Conservation (phyloP, 2,113 vertebrate genomes). For the Tachysurus vachellii region DNA sequence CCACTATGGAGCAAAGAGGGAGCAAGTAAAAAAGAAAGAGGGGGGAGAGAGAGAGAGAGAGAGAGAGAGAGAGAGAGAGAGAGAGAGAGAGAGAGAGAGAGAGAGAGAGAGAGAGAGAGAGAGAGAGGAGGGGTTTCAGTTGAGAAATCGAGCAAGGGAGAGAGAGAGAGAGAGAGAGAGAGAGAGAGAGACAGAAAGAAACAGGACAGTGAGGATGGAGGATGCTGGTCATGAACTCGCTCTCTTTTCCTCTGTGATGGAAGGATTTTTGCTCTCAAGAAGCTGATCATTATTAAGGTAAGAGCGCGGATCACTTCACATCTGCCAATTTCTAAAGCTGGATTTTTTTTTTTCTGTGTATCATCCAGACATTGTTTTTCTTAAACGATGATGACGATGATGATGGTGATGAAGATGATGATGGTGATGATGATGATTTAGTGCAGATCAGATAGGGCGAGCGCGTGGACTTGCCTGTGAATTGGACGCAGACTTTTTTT, state of each 20-base stretch:
- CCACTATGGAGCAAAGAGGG: conserved; percentile 48
- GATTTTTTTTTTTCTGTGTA: neutral
- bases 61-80: conserved; percentile 24
- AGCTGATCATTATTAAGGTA: neutral
- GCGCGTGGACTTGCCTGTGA: conserved; percentile 13
- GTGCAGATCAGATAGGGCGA: neutral
- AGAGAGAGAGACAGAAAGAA: conserved; percentile 35
- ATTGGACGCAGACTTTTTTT: neutral
- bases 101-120: conserved; percentile 28
- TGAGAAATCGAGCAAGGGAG: conserved; percentile 1
- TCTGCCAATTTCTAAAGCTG: neutral
- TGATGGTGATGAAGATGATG: neutral
- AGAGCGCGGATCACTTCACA: neutral
- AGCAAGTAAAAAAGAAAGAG: conserved; percentile 59
- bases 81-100: conserved; percentile 20
- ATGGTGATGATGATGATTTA: neutral
- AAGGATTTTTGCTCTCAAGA: neutral
- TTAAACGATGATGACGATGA: neutral
- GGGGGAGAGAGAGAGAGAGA: conserved; percentile 24
- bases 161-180: conserved; percentile 33
- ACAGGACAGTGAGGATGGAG: conserved; percentile 28
- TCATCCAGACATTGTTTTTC: neutral
- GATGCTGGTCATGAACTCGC: conserved; percentile 19
- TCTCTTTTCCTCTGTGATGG: conserved; percentile 15
- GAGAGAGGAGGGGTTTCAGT: conserved; percentile 34